Evolutionary conservation across 2,888 invertebrate genomes (phyloP), one percentile per base, ranked within the genome.

Genomic region (Parnassius glacialis): DNA sequence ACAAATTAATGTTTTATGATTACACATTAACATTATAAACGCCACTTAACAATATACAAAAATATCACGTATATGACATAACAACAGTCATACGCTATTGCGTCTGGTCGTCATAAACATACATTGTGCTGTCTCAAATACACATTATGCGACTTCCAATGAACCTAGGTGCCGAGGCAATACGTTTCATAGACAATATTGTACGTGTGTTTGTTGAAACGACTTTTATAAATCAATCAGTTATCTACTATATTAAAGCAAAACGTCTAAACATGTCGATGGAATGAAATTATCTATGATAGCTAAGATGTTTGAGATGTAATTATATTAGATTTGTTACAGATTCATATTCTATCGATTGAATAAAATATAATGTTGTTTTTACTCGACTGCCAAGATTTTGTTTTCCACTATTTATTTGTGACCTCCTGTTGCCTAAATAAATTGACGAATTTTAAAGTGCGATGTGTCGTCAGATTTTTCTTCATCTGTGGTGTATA

Each of bases 41-140:
- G 50, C 43, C 41, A 59, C 65, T 58, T 68, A 62, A 62, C 52
- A 44, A 55, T 10, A 55, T 67, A 68, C 65, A 73, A 71, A 67
- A 72, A 68, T 67, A 78, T 78, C 76, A 78, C 73, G 76, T 61
- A 59, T 79, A 74, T 74, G 76, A 79, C 76, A 77, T 74, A 72
- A 64, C 68, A 69, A 72, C 70, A 69, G 75, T 77, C 74, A 76
- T 78, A 73, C 74, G 75, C 68, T 74, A 80, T 80, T 74, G 72
- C 76, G 75, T 74, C 66, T 76, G 70, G 66, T 65, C 74, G 69
- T 81, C 74, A 68, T 82, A 79, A 83, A 79, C 77, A 76, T 80
- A 34, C 72, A 80, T 81, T 80, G 80, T 78, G 66, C 72, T 76
- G 77, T 76, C 78, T 75, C 67, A 68, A 72, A 65, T 66, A 73